Conservation (phyloP, 2,113 vertebrate genomes). For the Silurus meridionalis region DNA sequence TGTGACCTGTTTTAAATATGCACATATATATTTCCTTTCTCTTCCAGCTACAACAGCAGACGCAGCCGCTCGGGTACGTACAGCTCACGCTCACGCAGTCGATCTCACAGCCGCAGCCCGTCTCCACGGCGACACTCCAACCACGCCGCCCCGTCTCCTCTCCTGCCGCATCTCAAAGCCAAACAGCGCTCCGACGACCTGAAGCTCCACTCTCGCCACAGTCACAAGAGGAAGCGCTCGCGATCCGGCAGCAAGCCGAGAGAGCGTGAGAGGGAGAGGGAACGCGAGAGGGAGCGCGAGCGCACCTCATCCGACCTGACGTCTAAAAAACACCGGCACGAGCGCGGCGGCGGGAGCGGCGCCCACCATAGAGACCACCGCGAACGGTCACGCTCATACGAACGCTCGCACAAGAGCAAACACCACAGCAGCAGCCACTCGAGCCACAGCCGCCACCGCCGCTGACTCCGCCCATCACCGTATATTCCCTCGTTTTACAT, state of each 20-base stretch:
- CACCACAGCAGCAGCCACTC: constrained; percentile 88
- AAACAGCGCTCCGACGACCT: constrained; percentile 86
- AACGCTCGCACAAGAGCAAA: constrained; percentile 92
- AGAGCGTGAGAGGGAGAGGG: constrained; percentile 75
- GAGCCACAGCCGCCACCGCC: constrained; percentile 88
- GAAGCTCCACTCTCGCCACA: constrained; percentile 81
- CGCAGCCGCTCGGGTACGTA: constrained; percentile 94
- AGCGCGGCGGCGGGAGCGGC: constrained; percentile 66
- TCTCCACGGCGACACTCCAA: constrained; percentile 88
- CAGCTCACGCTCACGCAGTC: constrained; percentile 91
- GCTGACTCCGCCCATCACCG: constrained; percentile 69
- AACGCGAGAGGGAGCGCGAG: constrained; percentile 69
- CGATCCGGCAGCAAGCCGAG: constrained; percentile 85
- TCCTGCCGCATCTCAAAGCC: constrained; percentile 81
- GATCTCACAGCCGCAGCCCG: constrained; percentile 90
- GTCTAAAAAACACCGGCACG: constrained; percentile 93
- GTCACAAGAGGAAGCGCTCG: constrained; percentile 93
- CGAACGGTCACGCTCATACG: constrained; percentile 90
- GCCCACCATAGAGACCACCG: constrained; percentile 87
- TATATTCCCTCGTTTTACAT: constrained; percentile 31
- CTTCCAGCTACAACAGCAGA: constrained; percentile 88
- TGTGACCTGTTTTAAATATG: too few species aligned
- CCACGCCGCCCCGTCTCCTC: constrained; percentile 78
- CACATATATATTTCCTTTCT: background rate
- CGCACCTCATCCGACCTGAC: constrained; percentile 75